Base-by-base conservation (phyloP, 2,797 vertebrate species). In the Benthosema pterotum region DNA sequence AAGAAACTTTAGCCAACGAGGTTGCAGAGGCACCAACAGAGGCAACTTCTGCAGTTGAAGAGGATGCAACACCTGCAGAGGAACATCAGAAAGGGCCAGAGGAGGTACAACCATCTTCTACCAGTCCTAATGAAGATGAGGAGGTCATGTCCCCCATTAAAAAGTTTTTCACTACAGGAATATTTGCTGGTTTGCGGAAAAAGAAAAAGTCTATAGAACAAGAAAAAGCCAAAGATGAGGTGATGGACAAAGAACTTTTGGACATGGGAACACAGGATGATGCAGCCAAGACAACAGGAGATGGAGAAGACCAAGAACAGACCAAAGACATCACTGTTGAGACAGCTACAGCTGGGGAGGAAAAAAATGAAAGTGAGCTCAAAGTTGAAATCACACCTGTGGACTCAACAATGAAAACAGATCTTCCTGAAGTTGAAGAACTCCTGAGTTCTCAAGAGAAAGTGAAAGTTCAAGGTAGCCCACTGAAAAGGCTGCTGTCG, bases 161-260 rank as follows among this genome's bases (percentile, higher is more conserved):
- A 84, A 94, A 85, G 69, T 97, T 98, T 89, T 98, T 98, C 79
- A 93, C 91, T 6, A 94, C 94, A 28, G 94, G 95, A 16, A 94
- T 94, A 54, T 93, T 97, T 91, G 91, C 93, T 11, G 92, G 93
- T 65, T 92, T 97, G 74, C 89, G 88, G 16, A 98, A 95, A 72
- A 98, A 93, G 78, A 93, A 87, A 78, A 96, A 94, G 67, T 45
- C 87, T 0, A 86, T 75, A 80, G 94, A 95, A 22, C 91, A 93
- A 1, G 90, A 91, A 2, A 76, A 61, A 11, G 71, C 70, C 57
- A 74, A 86, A 38, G 91, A 92, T 0, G 80, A 83, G 11, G 59
- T 7, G n/a, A 42, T 43, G n/a, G 77, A 84, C 17, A 77, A 79
- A 16, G 85, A 89, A 71, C 48, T 54, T 46, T 82, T 69, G 67